Base-by-base conservation (phyloP, 2,113 vertebrate species). In the Genyomyrus donnyi region DNA sequence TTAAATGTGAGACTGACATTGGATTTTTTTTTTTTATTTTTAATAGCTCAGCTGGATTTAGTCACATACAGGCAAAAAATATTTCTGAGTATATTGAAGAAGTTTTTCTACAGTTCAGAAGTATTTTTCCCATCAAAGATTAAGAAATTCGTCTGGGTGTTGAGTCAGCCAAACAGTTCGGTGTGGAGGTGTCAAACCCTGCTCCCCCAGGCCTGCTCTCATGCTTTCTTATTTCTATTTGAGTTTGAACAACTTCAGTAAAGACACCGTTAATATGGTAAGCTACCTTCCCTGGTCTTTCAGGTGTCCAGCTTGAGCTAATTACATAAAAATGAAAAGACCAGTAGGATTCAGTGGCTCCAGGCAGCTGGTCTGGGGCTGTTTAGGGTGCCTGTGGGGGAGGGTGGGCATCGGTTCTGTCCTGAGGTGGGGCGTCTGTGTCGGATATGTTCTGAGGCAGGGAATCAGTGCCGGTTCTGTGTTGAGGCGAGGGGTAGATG, bases 1-100 rank as follows among this genome's bases (percentile, higher is more conserved):
- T 95, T 94, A 85, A 15, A 84, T 91, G 90, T 83, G 13, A 62
- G 92, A 90, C 87, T 93, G 91, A 87, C 87, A 86, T 89, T 94
- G 94, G 95, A 80, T 80, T 80, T 42, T 80, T 53, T 77, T 53
- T 56, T n/a, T 39, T 19, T 2, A 80, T 95, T 94, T 95, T 95
- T 95, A 39, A 83, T 31, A 88, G 77, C 53, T 89, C 90, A 92
- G 89, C 89, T 62, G 88, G 80, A 93, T 90, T 90, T 90, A 89
- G 74, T 80, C 35, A 80, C 35, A 19, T 80, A 91, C 92, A 91
- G 88, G 92, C 90, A 91, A 53, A 92, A 91, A 93, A 89, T 92
- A 80, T 89, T 92, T 62, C 90, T 83, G 84, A 89, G 84, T 83
- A 56, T 80, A 62, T 19, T 89, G 89, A 66, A 45, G 80, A 66